Evolutionary conservation across 1,140 invertebrate species (phyloP), one percentile per base, ranked within the genome.

Genomic region (Thalassaphorura encarpata): DNA sequence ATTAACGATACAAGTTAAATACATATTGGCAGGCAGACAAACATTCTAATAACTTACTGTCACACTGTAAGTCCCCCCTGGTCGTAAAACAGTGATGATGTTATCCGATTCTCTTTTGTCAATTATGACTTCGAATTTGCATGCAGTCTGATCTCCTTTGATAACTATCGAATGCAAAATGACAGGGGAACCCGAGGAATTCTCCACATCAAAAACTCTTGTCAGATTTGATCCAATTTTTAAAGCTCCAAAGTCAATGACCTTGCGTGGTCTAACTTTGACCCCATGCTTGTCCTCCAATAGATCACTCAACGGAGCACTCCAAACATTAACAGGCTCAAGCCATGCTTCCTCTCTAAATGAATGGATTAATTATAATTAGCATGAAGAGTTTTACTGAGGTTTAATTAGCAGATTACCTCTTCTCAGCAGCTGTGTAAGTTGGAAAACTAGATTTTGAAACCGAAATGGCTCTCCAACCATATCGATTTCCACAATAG

Each of bases 401-500:
- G 11, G 18, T 24, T 31, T 36, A 8, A 43, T 16, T 18, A 3
- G 29, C 2, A 36, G 48, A 41, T 51, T 50, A 56, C 54, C 23
- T 26, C 2, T 15, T 39, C 19, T 26, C 18, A 6, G 18, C 15
- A 27, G n/a, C 29, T 23, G 40, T 48, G 31, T 52, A 57, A 3
- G n/a, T 52, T 3, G 28, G 19, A 46, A 54, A 56, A 31, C 33
- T n/a, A 2, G 60, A 54, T 11, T 28, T 31, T 1, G 4, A 1
- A 0, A 61, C 47, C 29, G 28, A 27, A 16, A 58, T n/a, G 0
- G 60, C 60, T 42, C 60, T 53, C 60, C 60, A 61, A 1, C 40
- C 1, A 33, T 50, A 52, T 11, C 33, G 33, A 2, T n/a, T 26
- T 43, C 13, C 19, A n/a, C n/a, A n/a, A 18, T 41, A 27, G 2